Percentiles rank a stretch among this genome's conserved stretches.
Evolutionary conservation across 2,797 vertebrate species (phyloP).

Genomic region (Pantherophis vulpinus): DNA sequence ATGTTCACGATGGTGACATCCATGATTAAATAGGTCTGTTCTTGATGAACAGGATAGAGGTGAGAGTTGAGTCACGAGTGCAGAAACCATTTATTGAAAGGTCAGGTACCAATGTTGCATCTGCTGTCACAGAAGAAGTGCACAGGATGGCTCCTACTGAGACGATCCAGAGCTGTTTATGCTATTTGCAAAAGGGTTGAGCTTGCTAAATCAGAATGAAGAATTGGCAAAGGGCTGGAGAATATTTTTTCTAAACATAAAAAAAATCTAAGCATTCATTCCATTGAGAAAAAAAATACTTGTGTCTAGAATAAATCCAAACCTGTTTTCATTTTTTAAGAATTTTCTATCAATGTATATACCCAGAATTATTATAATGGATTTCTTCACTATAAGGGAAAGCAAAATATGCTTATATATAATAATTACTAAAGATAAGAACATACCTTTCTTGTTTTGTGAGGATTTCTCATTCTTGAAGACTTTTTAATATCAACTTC

Average conservation of each 20-base stretch:
- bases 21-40: neutral
- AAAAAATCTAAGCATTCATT: neutral
- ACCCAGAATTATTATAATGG: rapidly evolving
- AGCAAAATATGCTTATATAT: neutral
- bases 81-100: neutral
- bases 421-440: neutral
- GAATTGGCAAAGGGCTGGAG: neutral
- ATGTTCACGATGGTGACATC: neutral
- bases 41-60: neutral
- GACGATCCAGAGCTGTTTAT: neutral
- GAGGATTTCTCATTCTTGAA: conserved; percentile 97
- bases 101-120: neutral
- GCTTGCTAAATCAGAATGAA: neutral
- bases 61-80: neutral
- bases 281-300: neutral
- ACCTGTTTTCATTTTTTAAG: neutral
- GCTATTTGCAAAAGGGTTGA: neutral
- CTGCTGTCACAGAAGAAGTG: neutral
- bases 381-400: conserved; percentile 21
- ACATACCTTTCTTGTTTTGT: conserved; percentile 94
- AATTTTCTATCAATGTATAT: neutral
- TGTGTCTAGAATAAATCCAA: neutral
- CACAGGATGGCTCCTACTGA: neutral
- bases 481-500: conserved; percentile 99
- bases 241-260: neutral